Evolutionary conservation across 2,888 invertebrate species (phyloP).

Genomic region (Pyrocoelia pectoralis): DNA sequence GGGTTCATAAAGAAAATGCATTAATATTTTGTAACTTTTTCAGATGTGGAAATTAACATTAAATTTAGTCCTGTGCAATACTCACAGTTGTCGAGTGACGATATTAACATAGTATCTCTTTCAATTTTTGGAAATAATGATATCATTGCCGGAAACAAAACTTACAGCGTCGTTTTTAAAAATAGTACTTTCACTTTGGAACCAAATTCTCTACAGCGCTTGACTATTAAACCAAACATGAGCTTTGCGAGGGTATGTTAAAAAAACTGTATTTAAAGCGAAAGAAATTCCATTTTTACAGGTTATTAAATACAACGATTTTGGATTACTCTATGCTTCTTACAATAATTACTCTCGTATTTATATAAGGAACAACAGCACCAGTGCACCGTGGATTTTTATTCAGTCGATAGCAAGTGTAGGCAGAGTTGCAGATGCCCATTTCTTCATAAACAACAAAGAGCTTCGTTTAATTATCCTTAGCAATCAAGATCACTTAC

Average conservation of each 20-base stretch:
- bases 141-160: not conserved
- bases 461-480: slow-evolving; percentile 44
- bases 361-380: slow-evolving; percentile 26
- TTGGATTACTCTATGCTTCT: slow-evolving; percentile 26
- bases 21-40: no score
- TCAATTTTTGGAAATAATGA: not conserved
- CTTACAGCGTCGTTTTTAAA: not conserved
- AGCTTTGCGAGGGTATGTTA: no score
- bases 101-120: not conserved
- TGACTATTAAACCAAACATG: no score
- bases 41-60: no score
- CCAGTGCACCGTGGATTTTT: slow-evolving; percentile 10
- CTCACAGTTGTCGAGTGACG: not conserved
- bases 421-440: slow-evolving; percentile 39
- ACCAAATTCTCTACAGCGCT: not conserved
- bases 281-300: slow-evolving; percentile 14
- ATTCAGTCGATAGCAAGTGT: slow-evolving; percentile 27
- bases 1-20: no score
- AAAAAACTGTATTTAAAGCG: no score
- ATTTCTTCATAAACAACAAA: slow-evolving; percentile 46
- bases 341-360: slow-evolving; percentile 28
- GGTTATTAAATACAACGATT: slow-evolving; percentile 25
- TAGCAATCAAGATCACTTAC: slow-evolving; percentile 39
- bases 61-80: not conserved
- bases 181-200: not conserved